Evolutionary conservation across 2,888 invertebrate species (phyloP).

Genomic region (Himalopsyche tibetana): DNA sequence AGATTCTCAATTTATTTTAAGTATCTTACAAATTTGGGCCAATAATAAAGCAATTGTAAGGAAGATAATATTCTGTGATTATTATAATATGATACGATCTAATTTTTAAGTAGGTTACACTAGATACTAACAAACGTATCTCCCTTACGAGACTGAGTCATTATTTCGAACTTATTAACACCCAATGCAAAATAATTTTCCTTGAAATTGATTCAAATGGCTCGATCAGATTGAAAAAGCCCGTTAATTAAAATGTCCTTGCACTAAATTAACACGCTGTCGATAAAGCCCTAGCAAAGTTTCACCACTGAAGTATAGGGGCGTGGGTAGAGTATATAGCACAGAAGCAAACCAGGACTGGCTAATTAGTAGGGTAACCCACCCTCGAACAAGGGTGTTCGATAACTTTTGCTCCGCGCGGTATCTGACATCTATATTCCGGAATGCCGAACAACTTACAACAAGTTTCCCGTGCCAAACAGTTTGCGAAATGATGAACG

Average conservation of each 20-base stretch:
- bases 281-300: slow-evolving; percentile 51
- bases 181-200: not conserved
- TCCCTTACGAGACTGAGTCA: too few species aligned
- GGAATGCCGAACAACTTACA: slow-evolving; percentile 34
- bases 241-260: slow-evolving; percentile 59
- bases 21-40: too few species aligned
- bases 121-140: too few species aligned
- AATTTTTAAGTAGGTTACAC: too few species aligned
- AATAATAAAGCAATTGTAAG: too few species aligned
- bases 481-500: slow-evolving; percentile 15
- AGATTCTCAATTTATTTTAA: too few species aligned
- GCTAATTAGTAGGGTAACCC: slow-evolving; percentile 39
- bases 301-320: not conserved
- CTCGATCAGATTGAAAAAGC: slow-evolving; percentile 41
- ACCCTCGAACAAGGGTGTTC: slow-evolving; percentile 35
- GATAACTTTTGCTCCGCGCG: slow-evolving; percentile 31
- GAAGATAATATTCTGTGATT: too few species aligned
- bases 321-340: slow-evolving; percentile 31
- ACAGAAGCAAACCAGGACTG: slow-evolving; percentile 35
- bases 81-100: too few species aligned
- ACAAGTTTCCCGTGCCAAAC: not conserved
- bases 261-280: slow-evolving; percentile 58
- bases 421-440: slow-evolving; percentile 30
- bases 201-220: not conserved
- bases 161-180: too few species aligned